A percentile compares a stretch with the other conserved stretches of the same genome.
These are phyloP conservation scores for Cephalopachus bancanus DNA, from an alignment of 2,797 vertebrate species.

Conservation along the genomic window DNA sequence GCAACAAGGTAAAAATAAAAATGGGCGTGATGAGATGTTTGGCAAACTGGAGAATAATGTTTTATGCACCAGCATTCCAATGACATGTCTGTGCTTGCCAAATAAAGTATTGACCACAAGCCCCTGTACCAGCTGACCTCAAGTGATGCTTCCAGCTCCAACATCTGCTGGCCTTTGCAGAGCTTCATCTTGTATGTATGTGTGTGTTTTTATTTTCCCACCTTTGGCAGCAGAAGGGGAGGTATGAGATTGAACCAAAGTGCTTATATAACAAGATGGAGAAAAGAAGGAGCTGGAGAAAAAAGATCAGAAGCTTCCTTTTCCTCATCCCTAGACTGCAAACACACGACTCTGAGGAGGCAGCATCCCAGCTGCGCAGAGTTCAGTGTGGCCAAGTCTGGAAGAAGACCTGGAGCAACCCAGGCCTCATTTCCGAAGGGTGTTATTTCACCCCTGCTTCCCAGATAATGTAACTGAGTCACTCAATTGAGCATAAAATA, in stretches of 20 bases:
- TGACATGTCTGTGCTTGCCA: background rate
- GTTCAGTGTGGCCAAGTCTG: conserved; percentile 61
- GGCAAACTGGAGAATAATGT: background rate
- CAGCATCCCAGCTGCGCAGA: background rate
- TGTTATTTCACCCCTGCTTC: conserved; percentile 90
- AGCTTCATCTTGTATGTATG: background rate
- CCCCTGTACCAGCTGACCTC: background rate
- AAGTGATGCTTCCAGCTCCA: background rate
- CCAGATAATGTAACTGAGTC: conserved; percentile 91
- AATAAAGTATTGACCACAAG: background rate
- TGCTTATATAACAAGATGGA: conserved; percentile 29
- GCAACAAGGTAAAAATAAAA: background rate
- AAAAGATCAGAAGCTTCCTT: conserved; percentile 35
- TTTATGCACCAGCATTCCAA: background rate
- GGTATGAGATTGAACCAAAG: background rate
- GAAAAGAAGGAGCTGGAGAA: background rate
- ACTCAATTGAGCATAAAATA: conserved; percentile 92
- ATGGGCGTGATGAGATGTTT: background rate
- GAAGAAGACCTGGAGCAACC: conserved; percentile 57
- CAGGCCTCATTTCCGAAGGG: conserved; percentile 86
- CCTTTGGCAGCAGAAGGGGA: background rate
- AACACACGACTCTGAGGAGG: background rate
- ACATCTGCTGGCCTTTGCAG: background rate
- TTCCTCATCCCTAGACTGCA: background rate
- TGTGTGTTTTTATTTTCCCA: conserved; percentile 13